Evolutionary conservation across 2,113 vertebrate genomes (phyloP).

Genomic region (Corynorhinus townsendii): DNA sequence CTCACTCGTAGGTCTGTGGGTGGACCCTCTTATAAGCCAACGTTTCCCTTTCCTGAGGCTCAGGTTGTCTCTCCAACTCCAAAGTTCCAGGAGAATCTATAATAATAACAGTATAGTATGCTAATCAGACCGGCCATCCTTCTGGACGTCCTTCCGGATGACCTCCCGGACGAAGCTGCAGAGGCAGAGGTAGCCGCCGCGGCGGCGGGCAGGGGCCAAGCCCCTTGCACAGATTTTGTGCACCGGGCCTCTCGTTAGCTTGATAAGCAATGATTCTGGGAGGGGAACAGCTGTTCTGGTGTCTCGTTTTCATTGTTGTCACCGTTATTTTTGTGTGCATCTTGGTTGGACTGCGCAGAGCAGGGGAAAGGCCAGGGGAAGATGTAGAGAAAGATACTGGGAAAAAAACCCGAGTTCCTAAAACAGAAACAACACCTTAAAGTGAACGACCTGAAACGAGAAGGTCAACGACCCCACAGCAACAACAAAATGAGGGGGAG

Average conservation of each 20-base stretch:
- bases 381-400: neutral
- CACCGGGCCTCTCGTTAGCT: neutral
- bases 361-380: neutral
- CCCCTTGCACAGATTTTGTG: no score
- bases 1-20: neutral
- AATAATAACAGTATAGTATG: no score
- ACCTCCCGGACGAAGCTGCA: no score
- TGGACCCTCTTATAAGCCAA: neutral
- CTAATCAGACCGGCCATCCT: no score
- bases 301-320: neutral
- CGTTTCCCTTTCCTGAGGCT: neutral
- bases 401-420: neutral
- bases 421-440: neutral
- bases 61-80: neutral
- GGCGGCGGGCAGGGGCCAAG: no score
- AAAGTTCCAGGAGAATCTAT: neutral
- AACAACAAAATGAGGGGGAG: neutral
- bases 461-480: neutral
- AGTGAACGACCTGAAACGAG: neutral
- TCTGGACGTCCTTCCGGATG: no score
- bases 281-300: neutral
- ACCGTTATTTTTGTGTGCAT: neutral
- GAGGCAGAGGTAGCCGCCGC: no score
- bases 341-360: neutral
- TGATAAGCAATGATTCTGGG: neutral